These are phyloP conservation scores for Salarias fasciatus DNA, from an alignment of 2,797 vertebrate species.

Conservation along the genomic window DNA sequence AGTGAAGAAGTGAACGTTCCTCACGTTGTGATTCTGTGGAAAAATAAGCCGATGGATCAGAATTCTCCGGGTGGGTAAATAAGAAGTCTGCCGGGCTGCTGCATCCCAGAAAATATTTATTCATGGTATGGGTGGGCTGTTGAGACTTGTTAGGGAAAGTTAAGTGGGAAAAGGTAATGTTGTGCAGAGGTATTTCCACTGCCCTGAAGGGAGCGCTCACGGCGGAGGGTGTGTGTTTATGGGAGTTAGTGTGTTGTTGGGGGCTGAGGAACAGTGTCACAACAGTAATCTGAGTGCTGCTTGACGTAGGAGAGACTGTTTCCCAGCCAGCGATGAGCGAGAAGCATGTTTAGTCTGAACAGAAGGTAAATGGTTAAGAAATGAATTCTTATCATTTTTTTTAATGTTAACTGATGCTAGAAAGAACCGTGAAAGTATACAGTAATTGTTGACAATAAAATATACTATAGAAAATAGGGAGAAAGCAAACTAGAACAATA, in stretches of 20 bases:
- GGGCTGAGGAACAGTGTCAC: slow-evolving; percentile 68
- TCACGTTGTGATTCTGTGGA: too few species aligned
- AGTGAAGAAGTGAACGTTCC: too few species aligned
- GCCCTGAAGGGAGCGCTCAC: slow-evolving; percentile 66
- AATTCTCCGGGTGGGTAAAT: slow-evolving; percentile 19
- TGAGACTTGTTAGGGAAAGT: slow-evolving; percentile 70
- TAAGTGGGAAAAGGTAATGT: slow-evolving; percentile 65
- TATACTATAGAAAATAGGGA: too few species aligned
- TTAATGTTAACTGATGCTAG: too few species aligned
- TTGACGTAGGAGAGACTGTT: slow-evolving; percentile 45
- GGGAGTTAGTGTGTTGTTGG: slow-evolving; percentile 14
- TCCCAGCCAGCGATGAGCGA: slow-evolving; percentile 33
- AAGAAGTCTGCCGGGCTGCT: slow-evolving; percentile 30
- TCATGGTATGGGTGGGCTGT: slow-evolving; percentile 73
- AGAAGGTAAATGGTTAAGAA: too few species aligned
- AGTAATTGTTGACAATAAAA: too few species aligned
- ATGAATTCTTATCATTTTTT: too few species aligned
- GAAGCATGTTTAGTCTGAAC: slow-evolving; percentile 5
- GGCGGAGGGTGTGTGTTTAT: slow-evolving; percentile 50
- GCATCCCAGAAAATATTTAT: slow-evolving; percentile 52
- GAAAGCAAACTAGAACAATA: too few species aligned
- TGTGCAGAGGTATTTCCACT: slow-evolving; percentile 70
- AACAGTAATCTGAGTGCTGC: slow-evolving; percentile 74
- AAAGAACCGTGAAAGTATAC: too few species aligned
- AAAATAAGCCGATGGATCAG: too few species aligned